Percentiles rank a stretch among this genome's conserved stretches.
These are phyloP conservation scores for Ornithorhynchus anatinus DNA, from an alignment of 2,113 vertebrate species.

Conservation along the genomic window DNA sequence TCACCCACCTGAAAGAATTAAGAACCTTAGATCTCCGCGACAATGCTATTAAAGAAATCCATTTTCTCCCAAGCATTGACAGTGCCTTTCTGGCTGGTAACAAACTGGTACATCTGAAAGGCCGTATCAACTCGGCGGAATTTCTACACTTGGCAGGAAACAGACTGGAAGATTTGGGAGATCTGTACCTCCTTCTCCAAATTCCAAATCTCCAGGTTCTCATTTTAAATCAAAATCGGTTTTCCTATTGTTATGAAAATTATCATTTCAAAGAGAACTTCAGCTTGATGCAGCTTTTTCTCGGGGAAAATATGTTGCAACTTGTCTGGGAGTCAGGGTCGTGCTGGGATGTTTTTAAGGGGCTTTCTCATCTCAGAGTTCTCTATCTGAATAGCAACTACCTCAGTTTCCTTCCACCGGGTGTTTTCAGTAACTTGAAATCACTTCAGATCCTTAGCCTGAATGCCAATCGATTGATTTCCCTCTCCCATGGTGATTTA, in stretches of 20 bases:
- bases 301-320: slow-evolving; percentile 79
- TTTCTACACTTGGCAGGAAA: slow-evolving; percentile 75
- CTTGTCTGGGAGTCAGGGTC: slow-evolving; percentile 70
- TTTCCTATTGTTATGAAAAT: slow-evolving; percentile 69
- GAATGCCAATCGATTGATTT: slow-evolving; percentile 75
- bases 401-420: slow-evolving; percentile 74
- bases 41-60: slow-evolving; percentile 75
- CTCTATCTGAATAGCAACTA: slow-evolving; percentile 78
- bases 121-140: background rate
- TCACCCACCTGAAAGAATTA: slow-evolving; percentile 69
- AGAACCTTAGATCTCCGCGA: slow-evolving; percentile 72
- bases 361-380: slow-evolving; percentile 65
- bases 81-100: slow-evolving; percentile 70
- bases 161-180: slow-evolving; percentile 65
- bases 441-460: slow-evolving; percentile 77
- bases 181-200: slow-evolving; percentile 67
- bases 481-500: slow-evolving; percentile 68
- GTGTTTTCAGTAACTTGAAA: slow-evolving; percentile 75
- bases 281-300: slow-evolving; percentile 74
- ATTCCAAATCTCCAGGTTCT: slow-evolving; percentile 60
- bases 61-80: slow-evolving; percentile 62
- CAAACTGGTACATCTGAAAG: slow-evolving; percentile 58
- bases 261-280: slow-evolving; percentile 7
- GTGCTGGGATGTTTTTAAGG: slow-evolving; percentile 81
- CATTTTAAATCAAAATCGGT: slow-evolving; percentile 71